Percentiles rank a stretch among this genome's conserved stretches.
These are phyloP conservation scores for Protobothrops flavoviridis DNA, from an alignment of 2,113 vertebrate species.

Conservation along the genomic window DNA sequence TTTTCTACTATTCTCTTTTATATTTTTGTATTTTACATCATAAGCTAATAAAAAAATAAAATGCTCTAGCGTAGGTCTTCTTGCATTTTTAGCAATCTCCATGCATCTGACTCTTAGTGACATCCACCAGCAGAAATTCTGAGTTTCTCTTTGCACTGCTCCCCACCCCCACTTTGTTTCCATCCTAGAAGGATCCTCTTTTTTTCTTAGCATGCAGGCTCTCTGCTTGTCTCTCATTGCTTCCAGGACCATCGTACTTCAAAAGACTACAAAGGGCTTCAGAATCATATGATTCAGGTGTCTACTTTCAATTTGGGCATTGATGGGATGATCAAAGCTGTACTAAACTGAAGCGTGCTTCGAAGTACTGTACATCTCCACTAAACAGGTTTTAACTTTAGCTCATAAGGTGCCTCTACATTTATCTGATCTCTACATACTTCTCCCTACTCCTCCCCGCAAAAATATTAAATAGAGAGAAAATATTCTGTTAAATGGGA, in stretches of 20 bases:
- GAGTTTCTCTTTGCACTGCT: background rate
- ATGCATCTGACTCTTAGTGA: background rate
- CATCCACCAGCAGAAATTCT: background rate
- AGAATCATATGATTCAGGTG: background rate
- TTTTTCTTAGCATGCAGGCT: background rate
- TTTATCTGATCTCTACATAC: background rate
- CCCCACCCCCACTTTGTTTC: background rate
- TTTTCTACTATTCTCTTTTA: background rate
- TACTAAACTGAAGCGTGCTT: background rate
- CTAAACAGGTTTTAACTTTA: background rate
- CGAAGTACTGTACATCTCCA: background rate
- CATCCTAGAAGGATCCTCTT: background rate
- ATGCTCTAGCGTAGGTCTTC: background rate
- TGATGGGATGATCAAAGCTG: background rate
- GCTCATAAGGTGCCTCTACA: background rate
- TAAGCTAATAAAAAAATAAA: background rate
- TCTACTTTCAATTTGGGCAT: background rate
- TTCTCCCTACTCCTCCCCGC: background rate
- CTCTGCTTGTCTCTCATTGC: background rate
- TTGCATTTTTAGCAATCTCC: background rate
- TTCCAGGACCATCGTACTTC: background rate
- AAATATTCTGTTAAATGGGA: constrained; percentile 1
- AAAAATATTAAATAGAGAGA: background rate
- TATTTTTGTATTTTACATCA: background rate
- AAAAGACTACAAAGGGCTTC: background rate